A percentile compares a stretch with the other conserved stretches of the same genome.
phyloP scores from a whole-genome alignment of 2,888 invertebrate species.

The Cephus nigrinus region DNA sequence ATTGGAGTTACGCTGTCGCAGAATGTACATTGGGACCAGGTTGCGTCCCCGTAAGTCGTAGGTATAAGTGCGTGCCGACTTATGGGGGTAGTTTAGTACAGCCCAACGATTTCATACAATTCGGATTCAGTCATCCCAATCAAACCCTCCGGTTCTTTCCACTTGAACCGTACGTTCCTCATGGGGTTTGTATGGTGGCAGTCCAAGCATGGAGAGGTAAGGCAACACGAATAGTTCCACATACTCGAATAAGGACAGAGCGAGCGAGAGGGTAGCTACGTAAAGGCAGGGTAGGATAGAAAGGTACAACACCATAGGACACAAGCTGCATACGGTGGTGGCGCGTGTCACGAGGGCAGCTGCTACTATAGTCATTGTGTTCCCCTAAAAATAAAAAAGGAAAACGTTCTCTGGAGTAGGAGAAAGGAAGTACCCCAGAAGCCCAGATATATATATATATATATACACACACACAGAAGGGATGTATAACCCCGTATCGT shows the following conservation, averaged over 20 bases:
- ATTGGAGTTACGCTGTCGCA: background rate
- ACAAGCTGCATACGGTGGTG: constrained; percentile 36
- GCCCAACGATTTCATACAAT: constrained; percentile 19
- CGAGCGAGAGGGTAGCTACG: background rate
- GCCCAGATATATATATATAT: background rate
- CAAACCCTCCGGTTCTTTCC: constrained; percentile 12
- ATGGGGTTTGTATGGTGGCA: background rate
- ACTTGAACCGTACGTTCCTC: background rate
- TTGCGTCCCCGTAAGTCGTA: background rate
- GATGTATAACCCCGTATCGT: background rate
- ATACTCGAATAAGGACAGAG: background rate
- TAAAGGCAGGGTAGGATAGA: background rate
- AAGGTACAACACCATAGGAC: constrained; percentile 7
- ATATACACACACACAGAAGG: background rate
- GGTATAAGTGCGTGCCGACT: background rate
- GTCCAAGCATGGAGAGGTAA: background rate
- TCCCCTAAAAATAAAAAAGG: constrained; percentile 31
- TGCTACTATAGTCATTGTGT: constrained; percentile 48
- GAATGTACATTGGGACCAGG: background rate
- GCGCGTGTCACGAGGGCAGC: constrained; percentile 58
- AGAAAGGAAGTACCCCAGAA: constrained; percentile 13
- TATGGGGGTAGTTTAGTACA: constrained; percentile 8
- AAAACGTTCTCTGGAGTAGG: constrained; percentile 28
- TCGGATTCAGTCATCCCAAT: constrained; percentile 15
- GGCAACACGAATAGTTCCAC: constrained; percentile 1